Base-by-base conservation (phyloP, 2,113 vertebrate genomes). In the Leucopternis melanops region DNA sequence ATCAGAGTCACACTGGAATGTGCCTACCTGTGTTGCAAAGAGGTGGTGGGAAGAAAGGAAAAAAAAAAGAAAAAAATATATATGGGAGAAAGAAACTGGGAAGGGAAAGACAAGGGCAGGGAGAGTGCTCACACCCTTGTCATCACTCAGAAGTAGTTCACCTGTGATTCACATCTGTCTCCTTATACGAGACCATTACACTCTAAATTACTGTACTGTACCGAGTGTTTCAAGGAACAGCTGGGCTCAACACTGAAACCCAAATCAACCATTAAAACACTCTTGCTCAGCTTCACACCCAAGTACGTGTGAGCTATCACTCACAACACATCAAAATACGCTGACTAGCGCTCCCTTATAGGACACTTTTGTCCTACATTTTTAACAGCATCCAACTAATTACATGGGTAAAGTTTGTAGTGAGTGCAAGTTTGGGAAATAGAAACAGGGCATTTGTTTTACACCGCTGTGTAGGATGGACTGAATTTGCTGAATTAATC, bases 121-220 rank as follows among this genome's bases (percentile, higher is more conserved):
- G 44, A 86, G 42, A 83, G 29, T 52, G 45, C 50, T 86, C 78
- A 67, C 75, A 92, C 44, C 38, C 71, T 63, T 67, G 86, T 34
- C 69, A 77, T 88, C 58, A 58, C 38, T 81, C 45, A 38, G 57
- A 58, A 94, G 80, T 34, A 95, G 70, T 45, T 92, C 69, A 85
- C 91, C 80, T 91, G 69, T 84, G 88, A 88, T 85, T 94, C 91
- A 90, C 79, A 93, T 80, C 81, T 94, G 89, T 80, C 55, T 92
- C 54, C 78, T 90, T 90, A 73, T 2, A 47, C 0, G 2, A 93
- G 72, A 66, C 81, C 83, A 88, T 65, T 73, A 92, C 55, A 49
- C 52, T 67, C 65, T 74, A 90, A 91, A 88, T 71, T 82, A 85
- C 91, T 70, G 72, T 34, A 85, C 65, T 47, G 34, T 25, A 92